Base-by-base conservation (phyloP, 2,797 vertebrate genomes). In the Neopelma chrysocephalum region DNA sequence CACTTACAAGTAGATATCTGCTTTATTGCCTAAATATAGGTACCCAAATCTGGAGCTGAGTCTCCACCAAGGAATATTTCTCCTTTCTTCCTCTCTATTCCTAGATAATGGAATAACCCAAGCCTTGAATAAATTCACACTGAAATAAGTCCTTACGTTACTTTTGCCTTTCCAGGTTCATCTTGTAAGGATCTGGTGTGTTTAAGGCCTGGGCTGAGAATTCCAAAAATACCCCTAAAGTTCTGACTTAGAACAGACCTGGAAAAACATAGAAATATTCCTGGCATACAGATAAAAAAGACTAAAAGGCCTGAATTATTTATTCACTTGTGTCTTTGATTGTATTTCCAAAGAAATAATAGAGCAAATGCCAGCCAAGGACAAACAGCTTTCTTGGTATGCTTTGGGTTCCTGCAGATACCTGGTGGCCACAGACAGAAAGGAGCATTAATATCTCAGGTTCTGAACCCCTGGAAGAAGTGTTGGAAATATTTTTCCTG, bases 101-200 rank as follows among this genome's bases (percentile, higher is more conserved):
- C 40, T 17, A 0, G 7, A 17, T 14, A 57, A 45, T 57, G 40
- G 50, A 72, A 66, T 34, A 60, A 18, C 26, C 16, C 19, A 15
- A 79, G 48, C 27, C 22, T 25, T 36, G 9, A 31, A 51, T 75
- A n/a, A 91, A 85, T 72, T 82, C 54, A 29, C 54, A 11, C 31
- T 82, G n/a, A 26, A 68, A 5, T 15, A 23, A 5, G 13, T 79
- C 7, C 58, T 40, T 3, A 2, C 4, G 29, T 20, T 38, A 42
- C 15, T 56, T 57, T 71, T 27, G 2, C 14, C 27, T 84, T 77
- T 25, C 7, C 40, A 66, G 38, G 8, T 3, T 84, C 34, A 27
- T 7, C 12, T 62, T 18, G 3, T 1, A 17, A 72, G 12, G 8
- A 3, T 11, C 10, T 73, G 25, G 6, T 50, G 12, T 0, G 0